Conservation (phyloP, 1,140 invertebrate genomes). For the Periplaneta americana region DNA sequence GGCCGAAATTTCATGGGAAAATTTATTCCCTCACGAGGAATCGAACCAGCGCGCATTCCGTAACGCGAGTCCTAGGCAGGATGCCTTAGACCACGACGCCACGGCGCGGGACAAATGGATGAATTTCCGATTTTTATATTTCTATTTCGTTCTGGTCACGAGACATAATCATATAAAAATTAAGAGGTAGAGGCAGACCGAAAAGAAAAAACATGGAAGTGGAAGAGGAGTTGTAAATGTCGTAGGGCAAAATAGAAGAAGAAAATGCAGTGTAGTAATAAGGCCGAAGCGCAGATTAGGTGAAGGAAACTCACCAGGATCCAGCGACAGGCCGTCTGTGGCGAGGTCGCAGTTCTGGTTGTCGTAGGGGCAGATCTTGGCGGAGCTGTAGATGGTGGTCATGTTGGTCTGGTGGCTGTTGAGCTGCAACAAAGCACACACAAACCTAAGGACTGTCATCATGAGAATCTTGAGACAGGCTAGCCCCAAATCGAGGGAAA, state of each 20-base stretch:
- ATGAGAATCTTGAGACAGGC: too few relatives aligned
- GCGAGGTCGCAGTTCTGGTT: constrained; percentile 30
- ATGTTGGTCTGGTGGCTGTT: constrained; percentile 29
- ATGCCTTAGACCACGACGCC: too few relatives aligned
- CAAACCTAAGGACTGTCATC: too few relatives aligned
- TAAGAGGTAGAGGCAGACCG: not conserved
- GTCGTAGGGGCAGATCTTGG: constrained; percentile 32
- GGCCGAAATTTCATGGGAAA: too few relatives aligned
- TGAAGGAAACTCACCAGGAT: constrained; percentile 31
- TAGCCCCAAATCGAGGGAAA: too few relatives aligned
- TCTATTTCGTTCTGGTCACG: too few relatives aligned
- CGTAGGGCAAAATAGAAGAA: not conserved
- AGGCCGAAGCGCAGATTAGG: not conserved
- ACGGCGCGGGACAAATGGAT: too few relatives aligned
- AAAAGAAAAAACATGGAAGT: not conserved
- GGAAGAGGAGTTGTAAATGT: not conserved
- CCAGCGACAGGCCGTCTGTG: constrained; percentile 28
- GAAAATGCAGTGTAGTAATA: not conserved
- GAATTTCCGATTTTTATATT: too few relatives aligned
- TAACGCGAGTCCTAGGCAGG: too few relatives aligned
- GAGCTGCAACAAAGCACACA: constrained; percentile 22
- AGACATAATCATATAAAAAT: too few relatives aligned
- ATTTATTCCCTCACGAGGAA: too few relatives aligned
- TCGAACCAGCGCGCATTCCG: too few relatives aligned
- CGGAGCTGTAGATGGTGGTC: constrained; percentile 39